Evolutionary conservation across 2,888 invertebrate genomes (phyloP), one percentile per base, ranked within the genome.

Genomic region (Nemoura dubitans): DNA sequence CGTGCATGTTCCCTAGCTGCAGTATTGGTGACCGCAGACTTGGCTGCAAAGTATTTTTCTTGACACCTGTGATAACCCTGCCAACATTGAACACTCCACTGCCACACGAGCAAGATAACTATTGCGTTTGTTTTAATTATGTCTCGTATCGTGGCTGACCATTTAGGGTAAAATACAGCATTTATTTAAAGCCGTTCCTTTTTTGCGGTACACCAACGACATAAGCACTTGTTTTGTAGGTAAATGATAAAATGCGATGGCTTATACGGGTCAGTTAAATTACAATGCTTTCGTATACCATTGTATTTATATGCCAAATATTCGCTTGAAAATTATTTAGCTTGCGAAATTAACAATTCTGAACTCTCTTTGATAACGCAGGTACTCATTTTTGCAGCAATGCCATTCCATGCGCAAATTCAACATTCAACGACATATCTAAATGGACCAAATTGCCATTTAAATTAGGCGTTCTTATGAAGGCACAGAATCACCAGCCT

Each of bases 1-100:
- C 27, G 10, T 78, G 78, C 78, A 78, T 28, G 78, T 78, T 78
- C 26, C 78, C 28, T 78, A n/a, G n/a, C n/a, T 78, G 26, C 78
- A 26, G 1, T 78, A 27, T 27, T 78, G 21, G 14, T 16, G 59
- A 1, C 59, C 3, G 59, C 59, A 59, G 59, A 59, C 59, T 7
- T 59, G 21, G 59, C 59, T 10, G 16, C 59, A 10, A 21, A 59
- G 59, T 21, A 59, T 59, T 81, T 81, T 81, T 28, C 28, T 29
- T 30, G 81, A 27, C 81, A 81, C 29, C 81, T 81, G n/a, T 30
- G 81, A 81, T 81, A 81, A 81, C 81, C 81, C 30, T 81, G 26
- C 81, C 30, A 30, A 29, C 36, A n/a, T n/a, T n/a, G n/a, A n/a
- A n/a, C n/a, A n/a, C n/a, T 3, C 36, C 59, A 21, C 59, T 59